These are phyloP conservation scores for Myotis lucifugus DNA, from an alignment of 2,113 vertebrate species.

Conservation along the genomic window DNA sequence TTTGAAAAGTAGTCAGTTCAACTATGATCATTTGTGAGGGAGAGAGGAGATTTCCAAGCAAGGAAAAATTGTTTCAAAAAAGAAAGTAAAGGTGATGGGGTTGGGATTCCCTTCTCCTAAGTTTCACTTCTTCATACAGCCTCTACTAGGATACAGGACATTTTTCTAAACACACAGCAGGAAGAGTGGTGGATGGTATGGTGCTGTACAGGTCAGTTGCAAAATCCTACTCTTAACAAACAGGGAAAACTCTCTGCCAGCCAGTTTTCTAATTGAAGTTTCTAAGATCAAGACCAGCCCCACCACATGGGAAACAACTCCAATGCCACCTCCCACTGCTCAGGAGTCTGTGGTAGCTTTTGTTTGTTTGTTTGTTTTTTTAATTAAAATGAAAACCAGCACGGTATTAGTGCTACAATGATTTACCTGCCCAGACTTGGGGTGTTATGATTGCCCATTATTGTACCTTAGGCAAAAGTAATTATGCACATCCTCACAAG, in stretches of 20 bases:
- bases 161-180: not conserved
- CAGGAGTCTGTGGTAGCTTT: not conserved
- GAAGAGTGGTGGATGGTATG: not conserved
- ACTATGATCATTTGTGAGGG: slow-evolving; percentile 10
- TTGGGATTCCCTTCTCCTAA: not conserved
- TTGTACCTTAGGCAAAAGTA: slow-evolving; percentile 12
- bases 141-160: not conserved
- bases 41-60: slow-evolving; percentile 19
- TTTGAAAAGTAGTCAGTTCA: slow-evolving; percentile 60
- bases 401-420: slow-evolving; percentile 32
- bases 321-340: not conserved
- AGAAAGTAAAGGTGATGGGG: slow-evolving; percentile 8
- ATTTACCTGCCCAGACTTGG: slow-evolving; percentile 10
- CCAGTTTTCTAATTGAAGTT: not conserved
- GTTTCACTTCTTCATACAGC: not conserved
- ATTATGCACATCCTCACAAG: not conserved
- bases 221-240: not conserved
- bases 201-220: not conserved
- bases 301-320: not conserved
- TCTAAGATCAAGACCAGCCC: not conserved
- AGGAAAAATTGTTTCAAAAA: not conserved
- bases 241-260: not conserved
- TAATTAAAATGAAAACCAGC: slow-evolving; percentile 58
- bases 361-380: not conserved
- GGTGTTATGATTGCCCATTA: slow-evolving; percentile 1